Percentiles rank a stretch among this genome's conserved stretches.
These are phyloP conservation scores for Pecten maximus DNA, from an alignment of 2,888 invertebrate species.

Conservation along the genomic window DNA sequence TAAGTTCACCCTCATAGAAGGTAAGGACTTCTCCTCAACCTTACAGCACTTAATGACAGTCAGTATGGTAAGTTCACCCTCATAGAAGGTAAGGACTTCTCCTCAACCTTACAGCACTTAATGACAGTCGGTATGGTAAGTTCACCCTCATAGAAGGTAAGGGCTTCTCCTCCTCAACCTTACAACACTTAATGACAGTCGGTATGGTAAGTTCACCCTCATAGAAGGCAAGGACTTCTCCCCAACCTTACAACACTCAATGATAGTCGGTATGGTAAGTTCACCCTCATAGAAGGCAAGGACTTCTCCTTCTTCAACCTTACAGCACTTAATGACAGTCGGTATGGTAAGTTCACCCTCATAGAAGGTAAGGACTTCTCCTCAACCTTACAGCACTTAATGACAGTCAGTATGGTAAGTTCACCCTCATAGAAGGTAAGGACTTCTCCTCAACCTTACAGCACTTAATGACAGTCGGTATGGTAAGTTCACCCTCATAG, in stretches of 20 bases:
- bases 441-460: too few relatives aligned
- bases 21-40: too few relatives aligned
- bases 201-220: background rate
- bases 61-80: background rate
- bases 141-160: too few relatives aligned
- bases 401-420: conserved; percentile 90
- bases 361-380: too few relatives aligned
- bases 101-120: conserved; percentile 85
- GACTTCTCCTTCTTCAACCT: too few relatives aligned
- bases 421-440: too few relatives aligned
- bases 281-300: too few relatives aligned
- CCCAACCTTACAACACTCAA: conserved; percentile 85
- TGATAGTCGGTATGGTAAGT: conserved; percentile 90
- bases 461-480: conserved; percentile 6
- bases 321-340: background rate
- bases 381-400: conserved; percentile 85
- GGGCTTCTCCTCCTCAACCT: too few relatives aligned
- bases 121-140: conserved; percentile 91
- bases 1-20: too few relatives aligned
- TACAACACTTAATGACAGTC: background rate
- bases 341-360: background rate
- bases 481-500: background rate
- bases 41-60: conserved; percentile 2
- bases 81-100: too few relatives aligned
- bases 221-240: too few relatives aligned